Base-by-base conservation (phyloP, 2,888 invertebrate species). In the Stenotaenia linearis region DNA sequence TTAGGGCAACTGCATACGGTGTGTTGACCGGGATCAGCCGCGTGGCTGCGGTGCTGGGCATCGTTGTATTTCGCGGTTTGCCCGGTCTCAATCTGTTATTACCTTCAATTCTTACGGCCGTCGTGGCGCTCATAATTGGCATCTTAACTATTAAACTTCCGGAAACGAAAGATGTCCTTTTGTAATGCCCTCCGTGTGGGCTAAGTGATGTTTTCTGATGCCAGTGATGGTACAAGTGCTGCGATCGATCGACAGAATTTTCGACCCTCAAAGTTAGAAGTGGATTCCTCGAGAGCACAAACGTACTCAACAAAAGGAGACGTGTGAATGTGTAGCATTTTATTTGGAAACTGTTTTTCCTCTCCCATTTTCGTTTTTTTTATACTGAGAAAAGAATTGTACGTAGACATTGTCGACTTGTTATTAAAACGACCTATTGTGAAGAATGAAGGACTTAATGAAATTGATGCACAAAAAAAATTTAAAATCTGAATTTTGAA, bases 1-100 rank as follows among this genome's bases (percentile, higher is more conserved):
- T 5, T 81, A 88, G 88, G 82, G 86, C 87, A 80, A 87, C 88
- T 18, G 87, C 86, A 15, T 88, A 86, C 80, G 88, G 88, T 77
- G 84, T 87, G 78, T 84, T 88, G 83, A 86, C 87, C 76, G 87
- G 87, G 25, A 84, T 84, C 25, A 87, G 87, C 79, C 84, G 87
- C 80, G 83, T 87, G 82, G 86, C 86, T 2, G 87, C 87, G 77
- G 83, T 88, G 40, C 83, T 88, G 81, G 88, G 88, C 79, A 86
- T 86, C 37, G 83, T 86, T 37, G 85, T 85, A 40, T 88, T 87
- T 83, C 86, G 87, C 80, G 85, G 85, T 18, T 85, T 87, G 76
- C 85, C 87, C 37, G 85, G 85, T 61, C 84, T 85, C 74, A 86
- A 85, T 79, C 83, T 86, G 75, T 84, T 87, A 4, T 85, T 85